Conservation (phyloP, 2,888 invertebrate genomes). For the Unio pictorum region DNA sequence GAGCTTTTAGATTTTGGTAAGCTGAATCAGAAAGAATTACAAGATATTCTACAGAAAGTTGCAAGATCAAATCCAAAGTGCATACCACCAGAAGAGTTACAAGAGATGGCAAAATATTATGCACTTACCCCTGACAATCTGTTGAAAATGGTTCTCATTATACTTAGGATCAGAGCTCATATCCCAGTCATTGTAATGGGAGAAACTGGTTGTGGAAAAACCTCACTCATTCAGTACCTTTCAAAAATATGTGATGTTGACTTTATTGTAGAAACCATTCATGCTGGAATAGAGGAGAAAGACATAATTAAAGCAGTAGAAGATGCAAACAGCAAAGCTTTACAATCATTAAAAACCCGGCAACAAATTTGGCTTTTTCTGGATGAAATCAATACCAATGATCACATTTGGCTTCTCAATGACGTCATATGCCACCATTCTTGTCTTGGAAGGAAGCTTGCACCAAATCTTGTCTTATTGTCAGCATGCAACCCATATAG, state of each 20-base stretch:
- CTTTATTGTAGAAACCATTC: slow-evolving; percentile 45
- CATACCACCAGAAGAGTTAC: slow-evolving; percentile 6
- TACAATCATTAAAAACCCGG: neutral
- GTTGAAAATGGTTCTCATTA: slow-evolving; percentile 53
- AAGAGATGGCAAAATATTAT: slow-evolving; percentile 26
- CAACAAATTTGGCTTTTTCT: slow-evolving; percentile 44
- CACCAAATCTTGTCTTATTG: slow-evolving; percentile 43
- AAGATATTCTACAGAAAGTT: slow-evolving; percentile 25
- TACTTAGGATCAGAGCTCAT: slow-evolving; percentile 37
- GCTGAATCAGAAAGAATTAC: slow-evolving; percentile 23
- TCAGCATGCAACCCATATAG: slow-evolving; percentile 56
- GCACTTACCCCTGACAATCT: slow-evolving; percentile 54
- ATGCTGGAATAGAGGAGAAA: slow-evolving; percentile 42
- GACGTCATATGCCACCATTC: slow-evolving; percentile 41
- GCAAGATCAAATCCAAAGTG: slow-evolving; percentile 22
- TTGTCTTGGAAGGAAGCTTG: slow-evolving; percentile 26
- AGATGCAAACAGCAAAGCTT: slow-evolving; percentile 19
- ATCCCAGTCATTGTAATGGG: slow-evolving; percentile 56
- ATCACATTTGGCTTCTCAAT: slow-evolving; percentile 41
- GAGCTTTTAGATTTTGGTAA: slow-evolving; percentile 20
- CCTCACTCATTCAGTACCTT: slow-evolving; percentile 47
- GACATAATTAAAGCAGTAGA: slow-evolving; percentile 24
- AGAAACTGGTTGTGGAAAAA: slow-evolving; percentile 61
- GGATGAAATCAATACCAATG: slow-evolving; percentile 55
- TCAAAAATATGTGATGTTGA: slow-evolving; percentile 38